These are phyloP conservation scores for Orius laevigatus DNA, from an alignment of 1,140 invertebrate species.

Conservation along the genomic window DNA sequence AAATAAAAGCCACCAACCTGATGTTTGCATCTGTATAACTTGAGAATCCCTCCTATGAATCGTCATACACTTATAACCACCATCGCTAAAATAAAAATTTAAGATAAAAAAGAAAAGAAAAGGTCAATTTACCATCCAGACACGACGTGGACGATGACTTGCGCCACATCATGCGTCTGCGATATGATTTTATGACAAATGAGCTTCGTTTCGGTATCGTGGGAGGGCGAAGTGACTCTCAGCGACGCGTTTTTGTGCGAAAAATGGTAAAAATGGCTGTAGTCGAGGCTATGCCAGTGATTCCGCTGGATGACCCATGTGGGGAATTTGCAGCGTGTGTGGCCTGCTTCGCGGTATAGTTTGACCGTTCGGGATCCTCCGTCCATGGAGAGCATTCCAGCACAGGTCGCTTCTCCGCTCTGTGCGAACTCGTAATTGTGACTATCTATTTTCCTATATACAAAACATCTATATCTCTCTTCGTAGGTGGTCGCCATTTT, in stretches of 20 bases:
- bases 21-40: constrained; percentile 41
- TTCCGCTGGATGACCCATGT: constrained; percentile 54
- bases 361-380: constrained; percentile 47
- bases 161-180: constrained; percentile 21
- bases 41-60: constrained; percentile 36
- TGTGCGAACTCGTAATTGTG: constrained; percentile 47
- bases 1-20: constrained; percentile 27
- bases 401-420: constrained; percentile 67
- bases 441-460: constrained; percentile 33
- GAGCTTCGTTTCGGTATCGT: constrained; percentile 28
- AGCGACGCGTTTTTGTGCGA: constrained; percentile 56
- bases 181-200: constrained; percentile 30
- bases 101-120: constrained; percentile 1
- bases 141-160: constrained; percentile 24
- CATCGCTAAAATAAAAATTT: constrained; percentile 32
- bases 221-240: constrained; percentile 23
- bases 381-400: constrained; percentile 43
- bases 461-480: constrained; percentile 50
- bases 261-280: constrained; percentile 52
- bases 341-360: constrained; percentile 30
- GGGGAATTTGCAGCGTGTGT: constrained; percentile 46
- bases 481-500: constrained; percentile 36
- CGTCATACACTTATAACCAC: constrained; percentile 41
- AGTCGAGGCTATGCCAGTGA: constrained; percentile 64
- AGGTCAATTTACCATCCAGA: constrained; percentile 18